A percentile compares a stretch with the other conserved stretches of the same genome.
Evolutionary conservation across 2,113 vertebrate genomes (phyloP).

Genomic region (Varanus komodoensis): DNA sequence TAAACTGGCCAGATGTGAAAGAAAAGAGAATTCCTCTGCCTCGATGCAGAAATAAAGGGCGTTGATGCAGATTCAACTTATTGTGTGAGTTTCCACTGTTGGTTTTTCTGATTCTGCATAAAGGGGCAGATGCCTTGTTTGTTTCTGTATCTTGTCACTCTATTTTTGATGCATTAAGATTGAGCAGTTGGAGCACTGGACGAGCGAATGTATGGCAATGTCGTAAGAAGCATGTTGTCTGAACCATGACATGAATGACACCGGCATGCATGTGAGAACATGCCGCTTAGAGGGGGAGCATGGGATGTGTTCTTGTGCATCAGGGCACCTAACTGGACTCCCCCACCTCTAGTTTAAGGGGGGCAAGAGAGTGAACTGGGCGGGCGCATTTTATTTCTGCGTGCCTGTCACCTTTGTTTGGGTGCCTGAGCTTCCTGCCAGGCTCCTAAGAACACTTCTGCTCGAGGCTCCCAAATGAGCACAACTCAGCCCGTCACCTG

Average conservation of each 20-base stretch:
- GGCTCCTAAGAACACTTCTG: no score
- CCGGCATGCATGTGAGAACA: no score
- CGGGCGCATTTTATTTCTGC: neutral
- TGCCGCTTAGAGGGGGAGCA: no score
- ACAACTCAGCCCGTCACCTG: neutral
- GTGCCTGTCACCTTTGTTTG: neutral
- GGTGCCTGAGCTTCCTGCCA: neutral
- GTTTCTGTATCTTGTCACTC: neutral
- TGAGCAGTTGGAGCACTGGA: neutral
- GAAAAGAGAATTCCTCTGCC: neutral
- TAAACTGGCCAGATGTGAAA: neutral
- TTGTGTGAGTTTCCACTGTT: neutral
- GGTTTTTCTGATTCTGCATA: neutral
- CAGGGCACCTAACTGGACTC: no score
- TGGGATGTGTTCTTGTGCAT: neutral
- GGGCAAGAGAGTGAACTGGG: neutral
- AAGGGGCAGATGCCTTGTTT: neutral
- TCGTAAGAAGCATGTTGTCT: neutral
- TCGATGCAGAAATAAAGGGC: neutral
- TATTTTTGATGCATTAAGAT: neutral
- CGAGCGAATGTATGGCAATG: no score
- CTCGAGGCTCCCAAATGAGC: neutral
- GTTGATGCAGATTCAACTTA: neutral
- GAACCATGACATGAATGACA: neutral
- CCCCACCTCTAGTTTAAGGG: neutral